Base-by-base conservation (phyloP, 2,888 invertebrate genomes). In the Laspeyria flexula region DNA sequence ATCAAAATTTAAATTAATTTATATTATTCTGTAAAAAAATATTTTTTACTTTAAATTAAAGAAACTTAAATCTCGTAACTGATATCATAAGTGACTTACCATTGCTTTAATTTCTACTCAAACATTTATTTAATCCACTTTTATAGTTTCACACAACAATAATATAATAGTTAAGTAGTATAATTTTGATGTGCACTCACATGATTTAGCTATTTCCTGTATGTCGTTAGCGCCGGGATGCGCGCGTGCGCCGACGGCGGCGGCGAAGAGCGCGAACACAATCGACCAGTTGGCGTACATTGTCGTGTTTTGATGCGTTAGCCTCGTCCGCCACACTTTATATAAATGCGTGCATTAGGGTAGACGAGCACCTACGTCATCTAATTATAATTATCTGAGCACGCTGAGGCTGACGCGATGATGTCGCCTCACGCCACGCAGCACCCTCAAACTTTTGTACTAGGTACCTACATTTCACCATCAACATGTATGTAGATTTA, bases 281-380 rank as follows among this genome's bases (percentile, higher is more conserved):
- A 71, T 70, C 75, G 71, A 43, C 66, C 63, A 61, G 60, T 50
- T 63, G 52, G 67, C 55, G 68, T 55, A 66, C 75, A 77, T 81
- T 60, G 74, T 69, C 55, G 46, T 59, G 65, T 65, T 71, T 57
- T 42, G 51, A 39, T 50, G 59, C 44, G 41, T 50, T 27, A 37
- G 40, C 65, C 54, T 64, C 51, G 52, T 9, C 51, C 61, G 57
- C 43, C 50, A 38, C 65, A 59, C 65, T 75, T 72, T 80, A 79
- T 79, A 76, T 68, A 47, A 64, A 54, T 56, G 69, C 59, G 60
- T 44, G 65, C 25, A 33, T 25, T 15, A 15, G 37, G 15, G 16
- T 29, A 43, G 6, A 35, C 16, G 33, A 30, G 12, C n/a, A n/a
- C n/a, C n/a, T 31, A 25, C 41, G 18, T 37, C 41, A 38, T 27